Base-by-base conservation (phyloP, 2,113 vertebrate genomes). In the Crotophaga sulcirostris region DNA sequence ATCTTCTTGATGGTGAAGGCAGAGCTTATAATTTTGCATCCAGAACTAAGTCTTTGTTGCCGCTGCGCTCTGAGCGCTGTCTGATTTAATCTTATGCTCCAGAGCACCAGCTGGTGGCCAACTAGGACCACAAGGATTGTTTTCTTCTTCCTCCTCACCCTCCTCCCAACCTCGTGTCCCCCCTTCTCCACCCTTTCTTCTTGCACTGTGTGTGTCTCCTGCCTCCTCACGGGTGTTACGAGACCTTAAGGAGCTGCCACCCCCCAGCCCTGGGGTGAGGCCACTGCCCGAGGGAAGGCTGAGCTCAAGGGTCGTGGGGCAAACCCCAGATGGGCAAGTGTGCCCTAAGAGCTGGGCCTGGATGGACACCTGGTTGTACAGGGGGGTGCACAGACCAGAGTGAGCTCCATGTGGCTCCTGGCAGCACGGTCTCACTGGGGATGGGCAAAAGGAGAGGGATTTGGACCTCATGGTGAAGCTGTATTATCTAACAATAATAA, bases 381-480 rank as follows among this genome's bases (percentile, higher is more conserved):
- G 10, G 26, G 28, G 58, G 28, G 10, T 36, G 33, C 20, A 11
- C 0, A 0, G 10, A 31, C 40, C 69, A 7, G 10, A 11, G 9
- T 0, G 16, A 42, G 62, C 66, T 44, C 34, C 1, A 2, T 0
- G 0, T 20, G 28, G 24, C 52, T 40, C 17, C 21, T 67, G 29
- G 36, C 70, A 44, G 52, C 66, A 8, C 0, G 0, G 14, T 31
- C 54, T 36, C 6, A 0, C 3, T 16, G 29, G 42, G 40, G n/a
- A 31, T 42, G 74, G 19, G 68, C 31, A 21, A 7, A 20, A 72
- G 38, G 59, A 56, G 51, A 31, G 38, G 28, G 26, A 4, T 23
- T 14, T 31, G 63, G 36, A 19, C 17, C 24, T 64, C 2, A 2
- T 18, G 73, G 63, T 59, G 52, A 8, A 64, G 67, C 75, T 16